Base-by-base conservation (phyloP, 30 jellyfish, hydroid and myxozoan genomes). In the Aurelia aurita region DNA sequence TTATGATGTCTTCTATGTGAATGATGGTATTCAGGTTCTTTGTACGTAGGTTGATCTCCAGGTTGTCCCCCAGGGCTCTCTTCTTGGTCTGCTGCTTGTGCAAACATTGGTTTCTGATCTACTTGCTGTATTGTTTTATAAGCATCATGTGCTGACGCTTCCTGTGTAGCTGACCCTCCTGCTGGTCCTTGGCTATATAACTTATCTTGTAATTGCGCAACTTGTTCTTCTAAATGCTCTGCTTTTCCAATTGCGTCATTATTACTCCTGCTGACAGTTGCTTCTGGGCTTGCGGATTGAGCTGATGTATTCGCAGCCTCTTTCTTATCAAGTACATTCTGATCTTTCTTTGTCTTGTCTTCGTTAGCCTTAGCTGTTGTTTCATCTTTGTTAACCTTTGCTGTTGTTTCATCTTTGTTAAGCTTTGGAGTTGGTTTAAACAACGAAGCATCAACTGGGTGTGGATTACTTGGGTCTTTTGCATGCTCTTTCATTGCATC, bases 401-500 rank as follows among this genome's bases (percentile, higher is more conserved):
- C 26, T 39, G 65, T 46, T 51, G 60, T 55, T 31, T 82, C 87
- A 14, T 60, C 91, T 34, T 77, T 72, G 59, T 74, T 54, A 13
- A 45, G 22, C 65, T 66, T 76, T 39, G 85, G 44, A 19, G 84
- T 55, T 53, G 95, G 88, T 31, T 85, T 73, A 21, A 76, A n/a
- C 85, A 74, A 31, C 10, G 66, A 84, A 60, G 85, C 84, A 49
- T 85, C 61, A 7, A 71, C 69, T 39, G 88, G 96, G 25, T 79
- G 96, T 2, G 85, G 84, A 65, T 73, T 85, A 2, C 62, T 58
- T 2, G 98, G 97, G 55, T 91, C 93, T 58, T 82, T 80, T 11
- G 96, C 96, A 29, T 91, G 98, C 74, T 74, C 91, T 46, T 82
- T 84, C 99, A 94, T 94, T 2, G 97, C 97, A 69, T 88, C 95